These are phyloP conservation scores for Himalopsyche japonica DNA, from an alignment of 2,888 invertebrate species.

Conservation along the genomic window DNA sequence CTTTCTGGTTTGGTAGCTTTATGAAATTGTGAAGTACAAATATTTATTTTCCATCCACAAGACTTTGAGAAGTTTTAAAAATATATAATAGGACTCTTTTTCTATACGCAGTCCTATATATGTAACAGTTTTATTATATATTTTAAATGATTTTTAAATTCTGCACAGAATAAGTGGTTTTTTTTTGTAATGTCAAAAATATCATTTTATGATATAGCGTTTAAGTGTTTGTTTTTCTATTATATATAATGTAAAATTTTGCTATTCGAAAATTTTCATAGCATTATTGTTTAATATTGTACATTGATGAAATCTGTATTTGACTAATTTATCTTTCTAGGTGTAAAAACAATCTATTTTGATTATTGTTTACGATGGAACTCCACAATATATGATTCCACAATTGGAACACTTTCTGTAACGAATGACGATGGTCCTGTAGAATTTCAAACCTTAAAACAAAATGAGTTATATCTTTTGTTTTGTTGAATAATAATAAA, in stretches of 20 bases:
- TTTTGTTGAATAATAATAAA: neutral
- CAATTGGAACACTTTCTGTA: neutral
- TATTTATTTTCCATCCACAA: too few relatives aligned
- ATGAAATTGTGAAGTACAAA: too few relatives aligned
- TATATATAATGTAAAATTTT: neutral
- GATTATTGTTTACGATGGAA: neutral
- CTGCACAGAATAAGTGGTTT: neutral
- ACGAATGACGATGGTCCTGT: neutral
- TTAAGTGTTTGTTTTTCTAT: neutral
- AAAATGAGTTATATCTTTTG: neutral
- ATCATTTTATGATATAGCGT: neutral
- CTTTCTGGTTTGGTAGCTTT: too few relatives aligned
- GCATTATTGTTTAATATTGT: neutral
- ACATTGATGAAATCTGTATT: neutral
- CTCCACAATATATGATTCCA: neutral
- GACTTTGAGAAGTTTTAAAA: too few relatives aligned
- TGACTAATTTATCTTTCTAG: neutral
- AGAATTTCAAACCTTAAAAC: neutral
- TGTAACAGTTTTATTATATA: neutral
- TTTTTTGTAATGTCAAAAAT: neutral
- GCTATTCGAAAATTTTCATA: neutral
- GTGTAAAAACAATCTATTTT: neutral
- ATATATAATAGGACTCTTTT: neutral
- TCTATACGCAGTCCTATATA: too few relatives aligned
- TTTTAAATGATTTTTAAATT: neutral